phyloP scores from a whole-genome alignment of 2,888 invertebrate species.

The Ctenicera cuprea region DNA sequence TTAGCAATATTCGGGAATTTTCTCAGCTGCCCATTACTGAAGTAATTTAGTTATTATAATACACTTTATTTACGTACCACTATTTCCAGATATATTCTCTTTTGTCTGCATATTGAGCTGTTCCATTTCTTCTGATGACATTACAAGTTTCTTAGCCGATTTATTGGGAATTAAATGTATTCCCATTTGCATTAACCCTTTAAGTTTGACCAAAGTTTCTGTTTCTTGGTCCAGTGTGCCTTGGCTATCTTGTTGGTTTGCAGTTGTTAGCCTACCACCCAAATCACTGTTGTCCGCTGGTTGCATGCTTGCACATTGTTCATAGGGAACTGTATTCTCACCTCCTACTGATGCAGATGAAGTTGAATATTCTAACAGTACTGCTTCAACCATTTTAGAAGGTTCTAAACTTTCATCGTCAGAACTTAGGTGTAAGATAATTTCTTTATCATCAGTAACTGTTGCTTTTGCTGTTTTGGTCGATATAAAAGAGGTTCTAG shows the following conservation, averaged over 20 bases:
- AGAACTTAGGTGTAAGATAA: constrained; percentile 57
- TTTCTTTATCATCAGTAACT: neutral
- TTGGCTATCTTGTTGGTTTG: neutral
- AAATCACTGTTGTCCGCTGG: neutral
- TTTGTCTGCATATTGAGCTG: too few species aligned
- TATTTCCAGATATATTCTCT: neutral
- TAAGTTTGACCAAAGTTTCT: constrained; percentile 60
- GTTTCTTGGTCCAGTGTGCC: constrained; percentile 62
- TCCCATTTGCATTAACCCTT: constrained; percentile 66
- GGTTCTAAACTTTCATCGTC: constrained; percentile 57
- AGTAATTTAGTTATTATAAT: too few species aligned
- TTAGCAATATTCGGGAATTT: too few species aligned
- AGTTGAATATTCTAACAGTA: constrained; percentile 40
- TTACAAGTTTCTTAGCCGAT: constrained; percentile 7
- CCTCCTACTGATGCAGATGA: constrained; percentile 35
- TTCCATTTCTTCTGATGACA: neutral
- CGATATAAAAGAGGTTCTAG: too few species aligned
- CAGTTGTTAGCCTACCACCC: neutral
- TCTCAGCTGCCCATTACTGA: too few species aligned
- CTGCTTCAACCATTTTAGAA: constrained; percentile 52
- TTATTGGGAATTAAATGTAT: constrained; percentile 67
- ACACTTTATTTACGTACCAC: too few species aligned
- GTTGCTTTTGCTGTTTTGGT: constrained; percentile 10
- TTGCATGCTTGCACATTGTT: too few species aligned
- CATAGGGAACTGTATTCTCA: neutral